Evolutionary conservation across 2,797 vertebrate genomes (phyloP), one percentile per base, ranked within the genome.

Genomic region (Hafferia zeledoni): DNA sequence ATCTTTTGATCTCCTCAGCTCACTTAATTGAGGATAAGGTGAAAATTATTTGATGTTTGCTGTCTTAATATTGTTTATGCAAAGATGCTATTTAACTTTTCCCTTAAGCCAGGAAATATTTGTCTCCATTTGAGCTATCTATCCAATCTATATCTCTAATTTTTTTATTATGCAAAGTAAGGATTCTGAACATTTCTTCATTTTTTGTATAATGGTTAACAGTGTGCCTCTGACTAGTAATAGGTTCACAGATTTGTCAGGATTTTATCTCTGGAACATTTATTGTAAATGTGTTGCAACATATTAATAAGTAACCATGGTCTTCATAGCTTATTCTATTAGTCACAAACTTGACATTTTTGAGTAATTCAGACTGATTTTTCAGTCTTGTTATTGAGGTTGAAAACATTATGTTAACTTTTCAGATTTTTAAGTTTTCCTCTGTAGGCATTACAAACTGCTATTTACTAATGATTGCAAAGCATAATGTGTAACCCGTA

Each of bases 391-490:
- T 17, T 78, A 7, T 82, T 57, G 44, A 49, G 78, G 72, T 64
- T 64, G 60, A 81, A 95, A 96, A 35, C 60, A 88, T 77, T 89
- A 69, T 2, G 5, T 2, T 88, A 90, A 67, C 16, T 93, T 96
- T 78, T 64, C 49, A 60, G 17, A 24, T 39, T 44, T 82, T 80
- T 57, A 80, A 80, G 43, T 64, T 96, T 89, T 78, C 56, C 41
- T 71, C 77, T 89, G 79, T 87, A 96, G 92, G 57, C 47, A 57
- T 83, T 89, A 41, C 75, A 89, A 83, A 95, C 49, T 60, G 87
- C 90, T 97, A 96, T 96, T 97, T 94, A 68, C 52, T 87, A 96
- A 97, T 87, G 44, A 94, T 76, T 84, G 56, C 33, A 93, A 97
- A 95, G 83, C 75, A 85, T 95, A 84, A 43, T 86, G 77, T 93